Evolutionary conservation across 2,113 vertebrate species (phyloP).

Genomic region (Rhodinocichla rosea): DNA sequence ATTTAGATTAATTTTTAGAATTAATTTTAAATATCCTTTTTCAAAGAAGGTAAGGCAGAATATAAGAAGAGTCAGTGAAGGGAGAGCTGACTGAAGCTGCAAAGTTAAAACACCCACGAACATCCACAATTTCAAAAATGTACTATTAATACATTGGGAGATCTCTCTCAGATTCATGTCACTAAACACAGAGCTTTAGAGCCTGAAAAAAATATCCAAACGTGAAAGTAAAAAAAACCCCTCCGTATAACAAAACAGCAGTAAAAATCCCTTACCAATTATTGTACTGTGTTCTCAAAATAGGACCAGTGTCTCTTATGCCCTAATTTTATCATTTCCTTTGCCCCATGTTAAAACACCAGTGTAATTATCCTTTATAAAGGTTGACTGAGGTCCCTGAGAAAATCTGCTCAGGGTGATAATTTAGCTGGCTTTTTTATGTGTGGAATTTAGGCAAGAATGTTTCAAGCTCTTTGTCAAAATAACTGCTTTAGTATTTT

Average conservation of each 20-base stretch:
- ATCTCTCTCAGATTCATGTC: background rate
- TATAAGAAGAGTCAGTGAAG: background rate
- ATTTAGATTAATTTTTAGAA: background rate
- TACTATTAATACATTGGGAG: background rate
- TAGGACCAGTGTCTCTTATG: conserved; percentile 67
- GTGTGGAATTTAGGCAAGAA: conserved; percentile 74
- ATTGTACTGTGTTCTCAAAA: conserved; percentile 72
- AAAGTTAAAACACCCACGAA: background rate
- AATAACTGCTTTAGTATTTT: conserved; percentile 71
- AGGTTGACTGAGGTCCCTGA: conserved; percentile 64
- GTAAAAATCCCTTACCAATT: conserved; percentile 73
- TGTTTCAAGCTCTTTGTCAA: conserved; percentile 72
- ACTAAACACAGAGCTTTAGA: conserved; percentile 41
- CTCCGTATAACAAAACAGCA: conserved; percentile 64
- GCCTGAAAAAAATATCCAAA: conserved; percentile 43
- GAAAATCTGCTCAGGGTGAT: conserved; percentile 68
- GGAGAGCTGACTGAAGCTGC: background rate
- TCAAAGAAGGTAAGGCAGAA: background rate
- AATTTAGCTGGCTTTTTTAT: conserved; percentile 67
- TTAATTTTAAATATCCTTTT: background rate
- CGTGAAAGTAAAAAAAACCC: conserved; percentile 20
- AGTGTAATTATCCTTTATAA: conserved; percentile 70
- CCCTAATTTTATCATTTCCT: conserved; percentile 74
- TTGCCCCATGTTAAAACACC: conserved; percentile 67
- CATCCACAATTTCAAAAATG: background rate